Conservation (phyloP, 2,888 invertebrate species). For the Caenorhabditis japonica region DNA sequence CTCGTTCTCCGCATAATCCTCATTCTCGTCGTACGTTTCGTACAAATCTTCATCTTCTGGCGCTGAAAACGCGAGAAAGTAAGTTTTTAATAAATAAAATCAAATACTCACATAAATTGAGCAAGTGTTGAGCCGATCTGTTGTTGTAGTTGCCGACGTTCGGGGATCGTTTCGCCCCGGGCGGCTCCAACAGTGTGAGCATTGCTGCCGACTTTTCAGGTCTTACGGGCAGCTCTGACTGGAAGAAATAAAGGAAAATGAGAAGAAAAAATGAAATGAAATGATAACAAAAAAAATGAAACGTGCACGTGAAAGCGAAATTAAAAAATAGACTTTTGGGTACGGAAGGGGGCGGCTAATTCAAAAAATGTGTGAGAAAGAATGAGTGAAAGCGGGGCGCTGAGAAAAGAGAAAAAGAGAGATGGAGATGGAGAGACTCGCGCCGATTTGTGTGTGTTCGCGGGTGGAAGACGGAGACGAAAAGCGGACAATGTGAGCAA, state of each 20-base stretch:
- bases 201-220: conserved; percentile 57
- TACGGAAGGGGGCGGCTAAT: conserved; percentile 24
- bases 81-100: too few species aligned
- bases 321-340: conserved; percentile 18
- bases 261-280: not conserved
- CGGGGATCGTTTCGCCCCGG: conserved; percentile 63
- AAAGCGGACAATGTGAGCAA: conserved; percentile 24
- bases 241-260: conserved; percentile 6
- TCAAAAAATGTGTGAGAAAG: conserved; percentile 50
- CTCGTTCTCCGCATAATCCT: conserved; percentile 50
- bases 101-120: conserved; percentile 56
- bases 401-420: conserved; percentile 4
- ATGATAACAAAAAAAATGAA: not conserved
- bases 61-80: too few species aligned
- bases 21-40: conserved; percentile 47
- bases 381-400: conserved; percentile 13
- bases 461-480: conserved; percentile 17
- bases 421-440: conserved; percentile 13
- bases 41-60: conserved; percentile 61
- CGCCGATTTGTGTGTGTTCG: conserved; percentile 44
- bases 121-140: conserved; percentile 66
- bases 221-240: conserved; percentile 57
- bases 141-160: conserved; percentile 55
- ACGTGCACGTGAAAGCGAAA: too few species aligned
- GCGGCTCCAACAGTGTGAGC: conserved; percentile 70